Evolutionary conservation across 2,888 invertebrate species (phyloP).

Genomic region (Clitarchus hookeri): DNA sequence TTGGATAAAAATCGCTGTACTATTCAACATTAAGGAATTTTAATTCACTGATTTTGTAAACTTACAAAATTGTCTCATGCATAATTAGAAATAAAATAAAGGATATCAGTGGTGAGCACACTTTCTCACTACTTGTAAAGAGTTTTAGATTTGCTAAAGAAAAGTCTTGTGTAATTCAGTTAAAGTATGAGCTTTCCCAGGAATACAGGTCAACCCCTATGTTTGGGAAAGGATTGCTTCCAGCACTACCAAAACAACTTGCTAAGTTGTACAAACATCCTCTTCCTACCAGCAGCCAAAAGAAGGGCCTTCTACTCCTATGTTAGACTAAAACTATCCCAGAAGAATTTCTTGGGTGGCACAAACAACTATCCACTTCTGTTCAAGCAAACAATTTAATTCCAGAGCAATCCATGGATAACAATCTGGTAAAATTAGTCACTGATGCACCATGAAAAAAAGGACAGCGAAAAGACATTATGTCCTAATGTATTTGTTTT

Average conservation of each 20-base stretch:
- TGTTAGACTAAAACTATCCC: constrained; percentile 20
- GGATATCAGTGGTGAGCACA: not conserved
- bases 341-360: constrained; percentile 10
- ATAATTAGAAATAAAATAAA: not conserved
- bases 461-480: constrained; percentile 16
- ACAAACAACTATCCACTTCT: constrained; percentile 16
- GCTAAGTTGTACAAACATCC: not conserved
- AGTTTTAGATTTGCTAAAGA: not conserved
- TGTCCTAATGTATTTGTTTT: not conserved
- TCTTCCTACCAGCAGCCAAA: constrained; percentile 5
- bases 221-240: not conserved
- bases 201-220: constrained; percentile 12
- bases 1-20: not conserved
- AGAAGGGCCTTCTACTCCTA: constrained; percentile 11
- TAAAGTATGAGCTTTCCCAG: not conserved
- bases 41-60: not conserved
- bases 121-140: not conserved
- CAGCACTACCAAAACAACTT: not conserved
- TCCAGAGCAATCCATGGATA: not conserved
- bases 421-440: not conserved
- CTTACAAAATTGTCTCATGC: not conserved
- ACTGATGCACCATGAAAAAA: not conserved
- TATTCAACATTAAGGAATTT: not conserved
- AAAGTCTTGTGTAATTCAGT: not conserved
- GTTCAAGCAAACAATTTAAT: not conserved